phyloP scores from a whole-genome alignment of 2,888 invertebrate species.

The Lasius platythorax region DNA sequence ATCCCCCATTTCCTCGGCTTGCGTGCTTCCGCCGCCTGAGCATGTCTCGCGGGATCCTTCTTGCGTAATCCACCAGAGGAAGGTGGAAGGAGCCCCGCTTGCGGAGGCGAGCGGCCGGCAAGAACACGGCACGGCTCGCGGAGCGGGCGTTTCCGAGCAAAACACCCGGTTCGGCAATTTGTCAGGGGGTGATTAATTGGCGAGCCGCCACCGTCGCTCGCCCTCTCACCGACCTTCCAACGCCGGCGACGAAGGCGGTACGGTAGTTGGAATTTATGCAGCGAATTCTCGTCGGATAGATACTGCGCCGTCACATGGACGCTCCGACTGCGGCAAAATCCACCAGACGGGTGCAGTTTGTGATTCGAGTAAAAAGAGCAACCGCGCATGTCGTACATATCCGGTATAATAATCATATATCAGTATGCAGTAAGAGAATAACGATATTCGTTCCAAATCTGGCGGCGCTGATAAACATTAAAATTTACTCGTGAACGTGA shows the following conservation, averaged over 20 bases:
- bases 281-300: constrained; percentile 27
- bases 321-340: constrained; percentile 17
- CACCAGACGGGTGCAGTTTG: constrained; percentile 8
- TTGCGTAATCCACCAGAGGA: constrained; percentile 58
- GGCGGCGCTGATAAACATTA: background rate
- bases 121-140: constrained; percentile 65
- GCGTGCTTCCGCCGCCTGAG: constrained; percentile 19
- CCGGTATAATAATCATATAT: constrained; percentile 4
- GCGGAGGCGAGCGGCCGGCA: constrained; percentile 54
- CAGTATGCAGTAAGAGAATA: background rate
- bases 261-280: constrained; percentile 39
- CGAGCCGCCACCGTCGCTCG: constrained; percentile 31
- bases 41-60: constrained; percentile 55
- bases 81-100: constrained; percentile 55
- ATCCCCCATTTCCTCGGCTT: constrained; percentile 62
- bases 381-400: background rate
- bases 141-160: constrained; percentile 65
- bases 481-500: background rate
- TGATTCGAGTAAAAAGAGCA: constrained; percentile 1
- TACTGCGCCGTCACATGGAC: constrained; percentile 23
- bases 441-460: background rate
- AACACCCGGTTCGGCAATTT: constrained; percentile 78
- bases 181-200: constrained; percentile 82
- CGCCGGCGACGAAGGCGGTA: constrained; percentile 36
- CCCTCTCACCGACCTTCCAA: constrained; percentile 21